A percentile compares a stretch with the other conserved stretches of the same genome.
These are phyloP conservation scores for Vanessa atalanta DNA, from an alignment of 1,140 invertebrate species.

Conservation along the genomic window DNA sequence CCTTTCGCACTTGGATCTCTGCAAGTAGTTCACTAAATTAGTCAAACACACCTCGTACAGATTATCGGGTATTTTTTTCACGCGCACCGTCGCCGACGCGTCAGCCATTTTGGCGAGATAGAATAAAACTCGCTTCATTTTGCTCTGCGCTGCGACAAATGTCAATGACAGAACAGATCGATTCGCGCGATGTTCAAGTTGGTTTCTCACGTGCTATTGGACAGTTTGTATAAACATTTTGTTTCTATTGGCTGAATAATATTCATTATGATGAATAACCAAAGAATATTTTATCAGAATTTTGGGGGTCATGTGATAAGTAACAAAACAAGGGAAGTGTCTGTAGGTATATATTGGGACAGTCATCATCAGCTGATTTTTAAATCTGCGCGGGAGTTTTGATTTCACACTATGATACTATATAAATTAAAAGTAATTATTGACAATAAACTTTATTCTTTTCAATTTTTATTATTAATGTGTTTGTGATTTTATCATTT, in stretches of 20 bases:
- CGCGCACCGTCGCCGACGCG: slow-evolving; percentile 67
- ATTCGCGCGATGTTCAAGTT: slow-evolving; percentile 62
- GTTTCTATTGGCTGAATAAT: slow-evolving; percentile 28
- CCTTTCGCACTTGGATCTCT: slow-evolving; percentile 73
- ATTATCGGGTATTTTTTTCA: slow-evolving; percentile 79
- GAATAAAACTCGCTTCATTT: slow-evolving; percentile 69
- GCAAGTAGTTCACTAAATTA: slow-evolving; percentile 77
- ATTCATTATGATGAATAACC: slow-evolving; percentile 14
- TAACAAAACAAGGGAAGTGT: slow-evolving; percentile 45
- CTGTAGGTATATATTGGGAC: not conserved
- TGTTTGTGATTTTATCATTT: too few species aligned
- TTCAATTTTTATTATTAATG: too few species aligned
- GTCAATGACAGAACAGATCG: slow-evolving; percentile 43
- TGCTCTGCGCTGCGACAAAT: slow-evolving; percentile 33
- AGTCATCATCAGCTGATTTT: not conserved
- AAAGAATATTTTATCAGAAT: slow-evolving; percentile 24
- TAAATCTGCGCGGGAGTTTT: not conserved
- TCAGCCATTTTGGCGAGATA: slow-evolving; percentile 82
- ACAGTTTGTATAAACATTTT: slow-evolving; percentile 3
- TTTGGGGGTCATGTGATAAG: slow-evolving; percentile 51
- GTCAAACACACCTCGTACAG: slow-evolving; percentile 82
- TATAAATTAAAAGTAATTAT: not conserved
- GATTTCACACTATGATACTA: not conserved
- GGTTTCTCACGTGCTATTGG: slow-evolving; percentile 43
- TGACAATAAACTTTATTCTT: too few species aligned